Percentiles rank a stretch among this genome's conserved stretches.
Conservation (phyloP, 2,113 vertebrate species). For the Noctilio leporinus region DNA sequence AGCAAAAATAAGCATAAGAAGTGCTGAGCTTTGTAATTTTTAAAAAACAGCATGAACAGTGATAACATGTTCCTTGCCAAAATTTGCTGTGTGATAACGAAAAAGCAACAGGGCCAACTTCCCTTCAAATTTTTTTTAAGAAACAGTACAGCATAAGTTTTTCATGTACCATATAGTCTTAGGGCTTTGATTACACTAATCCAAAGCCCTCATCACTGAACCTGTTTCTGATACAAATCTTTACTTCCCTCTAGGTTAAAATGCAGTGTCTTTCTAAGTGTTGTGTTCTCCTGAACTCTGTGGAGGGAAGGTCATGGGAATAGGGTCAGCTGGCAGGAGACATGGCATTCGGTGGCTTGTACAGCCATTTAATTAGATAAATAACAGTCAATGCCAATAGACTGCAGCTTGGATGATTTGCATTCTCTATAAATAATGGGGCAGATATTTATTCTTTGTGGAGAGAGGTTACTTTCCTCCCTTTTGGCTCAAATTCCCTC, state of each 20-base stretch:
- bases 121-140: background rate
- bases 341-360: background rate
- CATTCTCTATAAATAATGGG: conserved; percentile 36
- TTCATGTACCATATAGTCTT: background rate
- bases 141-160: background rate
- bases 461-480: background rate
- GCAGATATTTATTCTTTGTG: conserved; percentile 16
- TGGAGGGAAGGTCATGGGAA: conserved; percentile 41
- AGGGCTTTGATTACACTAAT: background rate
- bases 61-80: background rate
- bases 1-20: background rate
- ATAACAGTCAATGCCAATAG: background rate
- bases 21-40: background rate
- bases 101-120: background rate
- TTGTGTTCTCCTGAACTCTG: background rate
- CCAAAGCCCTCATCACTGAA: background rate
- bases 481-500: background rate
- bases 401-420: background rate
- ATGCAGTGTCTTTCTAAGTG: background rate
- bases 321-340: conserved; percentile 44
- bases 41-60: background rate
- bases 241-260: background rate
- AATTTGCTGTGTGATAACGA: background rate
- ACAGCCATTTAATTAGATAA: conserved; percentile 34
- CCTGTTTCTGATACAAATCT: background rate